A percentile compares a stretch with the other conserved stretches of the same genome.
phyloP scores from a whole-genome alignment of 2,797 vertebrate species.

The Falco biarmicus region DNA sequence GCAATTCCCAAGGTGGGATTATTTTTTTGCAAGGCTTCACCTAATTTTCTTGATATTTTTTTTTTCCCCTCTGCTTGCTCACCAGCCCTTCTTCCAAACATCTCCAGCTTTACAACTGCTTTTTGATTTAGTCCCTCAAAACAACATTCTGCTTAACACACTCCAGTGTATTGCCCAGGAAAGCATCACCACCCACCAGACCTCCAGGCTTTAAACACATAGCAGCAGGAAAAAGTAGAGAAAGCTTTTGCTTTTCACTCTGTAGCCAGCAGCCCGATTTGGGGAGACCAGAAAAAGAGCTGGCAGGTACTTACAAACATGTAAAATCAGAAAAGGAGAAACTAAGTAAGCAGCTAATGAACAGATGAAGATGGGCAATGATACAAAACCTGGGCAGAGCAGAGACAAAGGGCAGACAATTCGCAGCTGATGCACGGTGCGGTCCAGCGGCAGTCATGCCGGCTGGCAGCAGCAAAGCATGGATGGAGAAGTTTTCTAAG shows the following conservation, averaged over 20 bases:
- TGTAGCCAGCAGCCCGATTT: neutral
- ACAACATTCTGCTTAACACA: neutral
- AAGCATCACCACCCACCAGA: neutral
- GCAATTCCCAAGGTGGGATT: conserved; percentile 54
- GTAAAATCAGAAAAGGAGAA: neutral
- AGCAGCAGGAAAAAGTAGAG: neutral
- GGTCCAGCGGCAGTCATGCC: neutral
- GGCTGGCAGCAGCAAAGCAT: neutral
- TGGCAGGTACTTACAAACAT: neutral
- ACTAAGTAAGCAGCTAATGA: neutral
- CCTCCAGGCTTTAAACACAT: rapidly evolving
- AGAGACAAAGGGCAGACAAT: neutral
- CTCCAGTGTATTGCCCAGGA: neutral
- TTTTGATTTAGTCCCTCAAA: conserved; percentile 23
- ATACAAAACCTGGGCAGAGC: neutral
- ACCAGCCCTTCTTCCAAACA: neutral
- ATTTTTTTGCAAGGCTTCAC: conserved; percentile 34
- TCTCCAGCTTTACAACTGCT: neutral
- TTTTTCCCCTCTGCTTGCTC: rapidly evolving
- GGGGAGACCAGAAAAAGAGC: neutral
- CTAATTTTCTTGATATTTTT: conserved; percentile 13
- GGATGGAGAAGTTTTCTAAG: neutral
- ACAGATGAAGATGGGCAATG: neutral
- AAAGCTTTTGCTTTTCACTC: neutral
- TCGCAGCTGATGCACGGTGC: neutral